Conservation (phyloP, 2,113 vertebrate species). For the Choloepus hoffmanni region DNA sequence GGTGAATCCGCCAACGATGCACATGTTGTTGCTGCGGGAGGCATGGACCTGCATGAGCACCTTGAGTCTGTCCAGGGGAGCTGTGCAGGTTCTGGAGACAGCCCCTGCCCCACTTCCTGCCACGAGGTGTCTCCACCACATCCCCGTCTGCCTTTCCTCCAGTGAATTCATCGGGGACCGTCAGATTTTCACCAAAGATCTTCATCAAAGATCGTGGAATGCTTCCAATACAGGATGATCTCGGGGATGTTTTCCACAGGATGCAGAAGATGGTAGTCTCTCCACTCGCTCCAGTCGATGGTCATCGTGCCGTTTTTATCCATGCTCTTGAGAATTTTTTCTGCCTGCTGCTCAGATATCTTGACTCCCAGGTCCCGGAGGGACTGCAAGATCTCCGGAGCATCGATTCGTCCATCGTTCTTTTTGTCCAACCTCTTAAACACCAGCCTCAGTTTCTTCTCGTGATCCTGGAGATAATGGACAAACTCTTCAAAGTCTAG, state of each 20-base stretch:
- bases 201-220: constrained; percentile 97
- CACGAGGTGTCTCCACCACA: constrained; percentile 98
- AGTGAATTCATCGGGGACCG: constrained; percentile 97
- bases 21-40: constrained; percentile 95
- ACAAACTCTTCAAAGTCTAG: constrained; percentile 98
- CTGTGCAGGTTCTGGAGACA: constrained; percentile 95
- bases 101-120: constrained; percentile 97
- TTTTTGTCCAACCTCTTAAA: constrained; percentile 98
- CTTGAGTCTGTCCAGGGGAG: constrained; percentile 96
- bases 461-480: constrained; percentile 96
- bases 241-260: constrained; percentile 96
- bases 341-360: constrained; percentile 97
- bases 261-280: constrained; percentile 96
- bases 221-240: constrained; percentile 99
- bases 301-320: constrained; percentile 98
- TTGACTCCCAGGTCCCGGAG: constrained; percentile 95
- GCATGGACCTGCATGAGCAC: constrained; percentile 98
- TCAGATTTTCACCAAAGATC: constrained; percentile 93
- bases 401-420: constrained; percentile 95
- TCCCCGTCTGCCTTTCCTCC: constrained; percentile 95
- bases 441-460: constrained; percentile 96
- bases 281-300: constrained; percentile 98
- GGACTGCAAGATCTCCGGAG: constrained; percentile 97
- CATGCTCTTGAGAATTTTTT: constrained; percentile 98
- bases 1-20: constrained; percentile 92